Evolutionary conservation across 2,113 vertebrate genomes (phyloP).

Genomic region (Spea bombifrons): DNA sequence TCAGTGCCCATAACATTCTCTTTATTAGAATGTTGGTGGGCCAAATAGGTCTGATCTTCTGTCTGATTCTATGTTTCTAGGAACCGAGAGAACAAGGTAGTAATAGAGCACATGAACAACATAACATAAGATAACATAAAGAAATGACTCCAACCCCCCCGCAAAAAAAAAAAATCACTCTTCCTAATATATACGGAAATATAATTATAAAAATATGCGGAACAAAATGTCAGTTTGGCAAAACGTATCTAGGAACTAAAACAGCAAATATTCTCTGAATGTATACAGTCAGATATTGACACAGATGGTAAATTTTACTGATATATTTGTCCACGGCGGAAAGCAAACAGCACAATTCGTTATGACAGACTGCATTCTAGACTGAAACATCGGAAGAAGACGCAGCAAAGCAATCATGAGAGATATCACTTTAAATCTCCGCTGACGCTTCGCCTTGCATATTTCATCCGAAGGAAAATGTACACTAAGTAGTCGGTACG

Average conservation of each 20-base stretch:
- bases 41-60: too few species aligned
- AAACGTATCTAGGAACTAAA: conserved; percentile 50
- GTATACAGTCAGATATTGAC: conserved; percentile 53
- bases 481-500: background rate
- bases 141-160: too few species aligned
- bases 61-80: too few species aligned
- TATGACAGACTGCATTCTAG: conserved; percentile 56
- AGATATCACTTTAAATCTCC: conserved; percentile 48
- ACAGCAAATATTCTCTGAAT: conserved; percentile 58
- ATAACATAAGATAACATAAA: too few species aligned
- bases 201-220: conserved; percentile 20
- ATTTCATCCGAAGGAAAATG: conserved; percentile 15
- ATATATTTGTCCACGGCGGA: conserved; percentile 59
- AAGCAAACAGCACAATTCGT: conserved; percentile 53
- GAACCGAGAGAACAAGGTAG: too few species aligned
- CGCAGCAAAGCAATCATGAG: conserved; percentile 53
- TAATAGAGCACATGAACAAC: too few species aligned
- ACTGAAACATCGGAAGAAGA: conserved; percentile 55
- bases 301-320: conserved; percentile 64
- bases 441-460: conserved; percentile 10
- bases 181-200: conserved; percentile 27
- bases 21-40: too few species aligned
- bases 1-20: too few species aligned
- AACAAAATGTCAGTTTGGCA: conserved; percentile 21
- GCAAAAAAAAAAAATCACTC: background rate